These are phyloP conservation scores for Eudyptes chrysolophus DNA, from an alignment of 2,113 vertebrate species.

Conservation along the genomic window DNA sequence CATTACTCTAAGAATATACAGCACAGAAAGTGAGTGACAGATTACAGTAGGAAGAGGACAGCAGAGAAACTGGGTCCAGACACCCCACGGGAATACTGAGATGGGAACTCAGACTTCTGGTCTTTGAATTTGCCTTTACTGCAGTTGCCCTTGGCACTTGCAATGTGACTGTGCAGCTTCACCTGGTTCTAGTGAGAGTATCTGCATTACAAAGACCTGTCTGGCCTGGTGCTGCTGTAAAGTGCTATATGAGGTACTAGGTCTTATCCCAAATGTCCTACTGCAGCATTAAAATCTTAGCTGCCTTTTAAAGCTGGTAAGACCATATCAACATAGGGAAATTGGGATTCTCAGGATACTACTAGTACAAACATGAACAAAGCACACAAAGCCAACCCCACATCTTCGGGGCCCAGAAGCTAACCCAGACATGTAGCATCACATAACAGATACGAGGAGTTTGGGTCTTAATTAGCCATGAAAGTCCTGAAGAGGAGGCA, in stretches of 20 bases:
- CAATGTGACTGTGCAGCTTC: neutral
- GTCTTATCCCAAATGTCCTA: neutral
- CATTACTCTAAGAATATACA: neutral
- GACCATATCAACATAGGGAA: neutral
- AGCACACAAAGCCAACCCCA: neutral
- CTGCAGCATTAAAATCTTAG: neutral
- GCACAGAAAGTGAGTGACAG: neutral
- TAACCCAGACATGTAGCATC: neutral
- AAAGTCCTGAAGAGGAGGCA: neutral
- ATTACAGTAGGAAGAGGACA: neutral
- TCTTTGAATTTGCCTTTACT: neutral
- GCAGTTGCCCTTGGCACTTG: neutral
- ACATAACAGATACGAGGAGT: neutral
- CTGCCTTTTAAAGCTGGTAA: neutral
- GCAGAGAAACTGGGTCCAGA: neutral
- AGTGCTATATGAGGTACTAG: neutral
- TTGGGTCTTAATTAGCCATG: neutral
- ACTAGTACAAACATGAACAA: neutral
- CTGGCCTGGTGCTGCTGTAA: neutral
- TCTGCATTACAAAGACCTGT: neutral
- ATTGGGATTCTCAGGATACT: neutral
- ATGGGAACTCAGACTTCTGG: neutral
- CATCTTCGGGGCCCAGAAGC: rapidly evolving
- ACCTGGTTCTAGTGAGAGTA: neutral
- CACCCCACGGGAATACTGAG: neutral